Percentiles rank a stretch among this genome's conserved stretches.
phyloP scores from a whole-genome alignment of 1,140 invertebrate genomes.

The Trichonephila clavipes region DNA sequence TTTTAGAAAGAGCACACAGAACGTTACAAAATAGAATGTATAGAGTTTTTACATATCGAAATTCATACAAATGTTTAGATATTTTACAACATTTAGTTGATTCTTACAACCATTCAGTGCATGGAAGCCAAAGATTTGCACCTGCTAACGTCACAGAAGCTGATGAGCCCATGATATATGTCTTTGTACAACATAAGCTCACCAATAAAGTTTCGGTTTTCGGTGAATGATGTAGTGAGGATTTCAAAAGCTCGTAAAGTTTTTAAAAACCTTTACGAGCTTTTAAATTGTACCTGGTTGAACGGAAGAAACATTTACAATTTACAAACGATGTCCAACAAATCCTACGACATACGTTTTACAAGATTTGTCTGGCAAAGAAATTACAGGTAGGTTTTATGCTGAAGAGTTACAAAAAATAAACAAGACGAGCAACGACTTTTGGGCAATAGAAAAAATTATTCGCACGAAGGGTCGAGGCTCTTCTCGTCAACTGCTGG shows the following conservation, averaged over 20 bases:
- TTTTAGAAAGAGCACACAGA: neutral
- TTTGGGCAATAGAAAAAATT: too few relatives aligned
- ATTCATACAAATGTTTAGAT: neutral
- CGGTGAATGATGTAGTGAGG: neutral
- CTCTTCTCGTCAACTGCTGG: neutral
- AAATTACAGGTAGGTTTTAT: neutral
- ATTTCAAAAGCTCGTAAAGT: slow-evolving; percentile 7
- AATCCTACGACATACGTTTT: too few relatives aligned
- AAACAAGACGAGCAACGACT: neutral
- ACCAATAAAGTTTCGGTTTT: neutral
- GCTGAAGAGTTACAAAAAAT: neutral
- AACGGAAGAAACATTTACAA: too few relatives aligned
- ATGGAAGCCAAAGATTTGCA: neutral
- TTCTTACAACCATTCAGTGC: neutral
- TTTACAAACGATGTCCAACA: too few relatives aligned
- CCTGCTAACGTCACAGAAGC: neutral
- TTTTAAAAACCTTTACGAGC: neutral
- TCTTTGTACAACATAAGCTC: neutral
- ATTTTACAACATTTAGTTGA: neutral
- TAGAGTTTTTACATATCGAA: neutral
- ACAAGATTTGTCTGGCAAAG: too few relatives aligned
- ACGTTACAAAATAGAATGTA: neutral
- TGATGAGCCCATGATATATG: neutral
- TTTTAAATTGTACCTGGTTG: too few relatives aligned
- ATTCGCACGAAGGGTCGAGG: too few relatives aligned